A percentile compares a stretch with the other conserved stretches of the same genome.
Evolutionary conservation across 2,113 vertebrate genomes (phyloP).

Genomic region (Callipepla californica): DNA sequence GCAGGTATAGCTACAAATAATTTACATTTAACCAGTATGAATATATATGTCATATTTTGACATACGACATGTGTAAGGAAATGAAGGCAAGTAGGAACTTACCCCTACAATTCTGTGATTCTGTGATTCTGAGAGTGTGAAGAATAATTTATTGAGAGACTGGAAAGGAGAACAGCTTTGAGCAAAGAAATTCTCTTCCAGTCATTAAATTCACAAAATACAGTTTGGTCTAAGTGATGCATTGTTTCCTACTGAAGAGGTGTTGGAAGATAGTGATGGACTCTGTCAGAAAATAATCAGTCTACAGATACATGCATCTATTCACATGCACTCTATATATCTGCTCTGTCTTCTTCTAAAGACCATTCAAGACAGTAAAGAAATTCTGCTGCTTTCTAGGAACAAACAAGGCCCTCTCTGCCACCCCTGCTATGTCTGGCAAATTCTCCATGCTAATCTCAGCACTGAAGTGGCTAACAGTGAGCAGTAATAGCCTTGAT

Average conservation of each 20-base stretch:
- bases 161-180: neutral
- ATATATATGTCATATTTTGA: no score
- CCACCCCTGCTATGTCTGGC: neutral
- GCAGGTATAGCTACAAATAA: no score
- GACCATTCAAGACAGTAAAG: neutral
- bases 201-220: neutral
- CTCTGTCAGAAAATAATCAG: neutral
- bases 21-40: no score
- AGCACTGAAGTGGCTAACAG: accelerated
- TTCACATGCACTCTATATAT: neutral
- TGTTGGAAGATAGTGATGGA: neutral
- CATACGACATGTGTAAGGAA: no score
- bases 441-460: neutral
- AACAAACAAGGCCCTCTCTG: neutral
- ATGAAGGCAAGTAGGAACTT: no score
- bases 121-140: neutral
- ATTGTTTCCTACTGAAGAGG: neutral
- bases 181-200: neutral
- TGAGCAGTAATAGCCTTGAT: neutral
- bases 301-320: neutral
- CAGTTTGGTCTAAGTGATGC: neutral
- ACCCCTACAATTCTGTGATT: no score
- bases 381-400: neutral
- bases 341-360: neutral
- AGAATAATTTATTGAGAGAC: neutral